Evolutionary conservation across 2,888 invertebrate species (phyloP).

Genomic region (Oxyteleia sp.): DNA sequence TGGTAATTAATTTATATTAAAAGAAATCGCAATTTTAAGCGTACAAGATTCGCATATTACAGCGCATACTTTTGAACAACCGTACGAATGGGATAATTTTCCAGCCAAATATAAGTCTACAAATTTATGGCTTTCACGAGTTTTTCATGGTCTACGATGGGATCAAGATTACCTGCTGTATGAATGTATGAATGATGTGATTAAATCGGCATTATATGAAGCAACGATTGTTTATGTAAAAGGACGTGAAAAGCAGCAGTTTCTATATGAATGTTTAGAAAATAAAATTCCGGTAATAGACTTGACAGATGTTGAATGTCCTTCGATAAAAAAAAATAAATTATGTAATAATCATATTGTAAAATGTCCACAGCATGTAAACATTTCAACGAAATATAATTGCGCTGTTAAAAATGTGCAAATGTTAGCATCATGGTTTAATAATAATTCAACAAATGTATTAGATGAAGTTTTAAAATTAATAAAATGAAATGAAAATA

Average conservation of each 20-base stretch:
- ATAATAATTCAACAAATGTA: too few relatives aligned
- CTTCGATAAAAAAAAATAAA: slow-evolving; percentile 9
- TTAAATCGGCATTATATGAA: neutral
- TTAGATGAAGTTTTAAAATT: too few relatives aligned
- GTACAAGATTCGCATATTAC: slow-evolving; percentile 3
- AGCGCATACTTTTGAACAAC: slow-evolving; percentile 8
- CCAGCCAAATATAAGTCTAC: slow-evolving; percentile 12
- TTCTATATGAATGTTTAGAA: slow-evolving; percentile 3
- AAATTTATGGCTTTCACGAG: slow-evolving; percentile 18
- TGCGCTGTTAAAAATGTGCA: slow-evolving; percentile 27
- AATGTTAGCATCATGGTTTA: neutral
- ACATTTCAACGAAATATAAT: neutral
- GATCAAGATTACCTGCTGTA: neutral
- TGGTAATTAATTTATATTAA: slow-evolving; percentile 38
- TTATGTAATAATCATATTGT: slow-evolving; percentile 1
- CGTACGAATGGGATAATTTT: slow-evolving; percentile 8
- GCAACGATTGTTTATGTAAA: slow-evolving; percentile 18
- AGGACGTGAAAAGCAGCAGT: slow-evolving; percentile 4
- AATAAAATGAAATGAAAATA: too few relatives aligned
- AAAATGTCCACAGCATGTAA: too few relatives aligned
- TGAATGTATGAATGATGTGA: neutral
- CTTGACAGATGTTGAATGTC: slow-evolving; percentile 6
- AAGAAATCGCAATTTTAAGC: slow-evolving; percentile 25
- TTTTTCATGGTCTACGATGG: slow-evolving; percentile 33
- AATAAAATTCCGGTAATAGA: neutral